Conservation (phyloP, 2,113 vertebrate species). For the Odocoileus hemionus region DNA sequence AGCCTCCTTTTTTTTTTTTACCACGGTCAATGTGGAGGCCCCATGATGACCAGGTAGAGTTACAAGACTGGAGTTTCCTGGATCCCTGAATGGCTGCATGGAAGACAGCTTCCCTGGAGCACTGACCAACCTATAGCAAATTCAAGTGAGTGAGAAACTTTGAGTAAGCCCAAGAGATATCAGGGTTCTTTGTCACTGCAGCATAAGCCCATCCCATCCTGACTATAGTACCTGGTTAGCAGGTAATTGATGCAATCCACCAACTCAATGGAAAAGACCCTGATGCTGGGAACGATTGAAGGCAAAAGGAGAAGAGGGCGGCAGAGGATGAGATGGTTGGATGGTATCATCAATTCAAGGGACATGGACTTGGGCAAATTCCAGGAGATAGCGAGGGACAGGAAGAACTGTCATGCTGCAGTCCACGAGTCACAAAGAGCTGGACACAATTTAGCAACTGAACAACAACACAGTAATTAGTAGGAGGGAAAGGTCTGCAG, state of each 20-base stretch:
- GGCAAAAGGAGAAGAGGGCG: not conserved
- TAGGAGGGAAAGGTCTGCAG: not conserved
- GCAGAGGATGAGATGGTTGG: not conserved
- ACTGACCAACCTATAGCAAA: not conserved
- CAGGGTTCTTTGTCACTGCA: not conserved
- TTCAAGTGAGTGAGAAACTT: not conserved
- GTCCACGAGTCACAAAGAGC: not conserved
- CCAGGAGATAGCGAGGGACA: not conserved
- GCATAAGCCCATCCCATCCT: not conserved
- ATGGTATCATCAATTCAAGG: not conserved
- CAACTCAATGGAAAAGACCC: not conserved
- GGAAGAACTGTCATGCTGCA: not conserved
- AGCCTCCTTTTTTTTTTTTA: not conserved
- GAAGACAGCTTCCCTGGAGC: not conserved
- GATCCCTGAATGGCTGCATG: not conserved
- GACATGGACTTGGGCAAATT: not conserved
- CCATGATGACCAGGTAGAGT: fast-evolving
- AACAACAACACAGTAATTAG: not conserved
- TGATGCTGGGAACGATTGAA: not conserved
- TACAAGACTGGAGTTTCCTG: not conserved
- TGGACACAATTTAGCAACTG: not conserved
- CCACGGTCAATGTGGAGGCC: not conserved
- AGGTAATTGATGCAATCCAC: not conserved
- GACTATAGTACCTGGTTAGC: not conserved
- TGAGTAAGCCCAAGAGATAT: not conserved